Percentiles rank a stretch among this genome's conserved stretches.
Evolutionary conservation across 2,888 invertebrate genomes (phyloP).

Genomic region (Plebejus anna): DNA sequence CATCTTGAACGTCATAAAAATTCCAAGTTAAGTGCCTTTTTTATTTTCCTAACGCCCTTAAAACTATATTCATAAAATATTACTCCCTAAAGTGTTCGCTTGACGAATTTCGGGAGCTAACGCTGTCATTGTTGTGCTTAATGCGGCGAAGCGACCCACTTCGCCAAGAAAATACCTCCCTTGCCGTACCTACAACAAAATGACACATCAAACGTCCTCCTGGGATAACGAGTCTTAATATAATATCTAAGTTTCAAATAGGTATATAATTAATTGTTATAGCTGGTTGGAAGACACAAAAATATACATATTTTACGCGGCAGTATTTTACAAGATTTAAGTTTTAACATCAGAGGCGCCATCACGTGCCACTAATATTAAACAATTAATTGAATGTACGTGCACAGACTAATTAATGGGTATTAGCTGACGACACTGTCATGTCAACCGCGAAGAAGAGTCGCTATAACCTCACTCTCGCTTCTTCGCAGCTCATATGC

Average conservation of each 20-base stretch:
- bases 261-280: no score
- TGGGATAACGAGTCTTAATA: no score
- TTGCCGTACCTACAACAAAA: background rate
- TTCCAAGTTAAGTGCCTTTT: background rate
- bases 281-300: no score
- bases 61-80: slow-evolving; percentile 6
- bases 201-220: background rate
- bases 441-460: background rate
- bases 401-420: background rate
- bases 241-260: no score
- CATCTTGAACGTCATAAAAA: background rate
- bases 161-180: background rate
- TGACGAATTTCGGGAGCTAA: background rate
- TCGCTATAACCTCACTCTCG: no score
- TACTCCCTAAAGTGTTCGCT: background rate
- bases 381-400: background rate
- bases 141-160: background rate
- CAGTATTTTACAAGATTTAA: no score
- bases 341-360: background rate
- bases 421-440: background rate
- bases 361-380: background rate
- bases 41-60: background rate
- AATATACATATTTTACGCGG: no score
- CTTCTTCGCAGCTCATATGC: no score
- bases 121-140: background rate